Conservation (phyloP, 2,888 invertebrate species). For the Caenorhabditis auriculariae region DNA sequence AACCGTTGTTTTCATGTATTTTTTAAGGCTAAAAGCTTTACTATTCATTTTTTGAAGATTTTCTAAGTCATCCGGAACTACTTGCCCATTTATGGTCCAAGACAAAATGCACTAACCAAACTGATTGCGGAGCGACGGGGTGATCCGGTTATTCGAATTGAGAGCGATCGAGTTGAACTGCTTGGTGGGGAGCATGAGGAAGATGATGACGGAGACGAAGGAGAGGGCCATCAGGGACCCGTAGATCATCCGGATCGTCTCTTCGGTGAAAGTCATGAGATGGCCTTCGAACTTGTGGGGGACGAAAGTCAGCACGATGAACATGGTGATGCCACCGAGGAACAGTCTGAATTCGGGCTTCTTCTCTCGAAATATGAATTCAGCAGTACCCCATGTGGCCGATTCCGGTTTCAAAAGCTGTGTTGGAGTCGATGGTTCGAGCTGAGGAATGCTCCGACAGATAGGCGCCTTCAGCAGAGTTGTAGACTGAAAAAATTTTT, state of each 20-base stretch:
- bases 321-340: slow-evolving; percentile 25
- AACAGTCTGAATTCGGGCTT: slow-evolving; percentile 6
- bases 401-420: slow-evolving; percentile 28
- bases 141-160: slow-evolving; percentile 10
- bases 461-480: slow-evolving; percentile 34
- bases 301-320: slow-evolving; percentile 23
- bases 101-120: slow-evolving; percentile 13
- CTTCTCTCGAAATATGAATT: not conserved
- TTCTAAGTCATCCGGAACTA: too few relatives aligned
- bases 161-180: slow-evolving; percentile 31
- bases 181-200: slow-evolving; percentile 25
- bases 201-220: slow-evolving; percentile 16
- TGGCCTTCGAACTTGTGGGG: slow-evolving; percentile 24
- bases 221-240: slow-evolving; percentile 23
- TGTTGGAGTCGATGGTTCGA: slow-evolving; percentile 27
- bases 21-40: too few relatives aligned
- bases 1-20: not conserved
- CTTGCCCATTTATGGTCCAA: too few relatives aligned
- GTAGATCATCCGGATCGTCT: slow-evolving; percentile 27
- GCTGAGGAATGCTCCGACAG: slow-evolving; percentile 33
- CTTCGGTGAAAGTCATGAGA: slow-evolving; percentile 23
- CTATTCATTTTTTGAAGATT: slow-evolving; percentile 3
- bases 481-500: slow-evolving; percentile 21
- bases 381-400: slow-evolving; percentile 14
- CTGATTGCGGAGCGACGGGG: slow-evolving; percentile 10